Evolutionary conservation across 2,113 vertebrate genomes (phyloP), one percentile per base, ranked within the genome.

Genomic region (Ia io): DNA sequence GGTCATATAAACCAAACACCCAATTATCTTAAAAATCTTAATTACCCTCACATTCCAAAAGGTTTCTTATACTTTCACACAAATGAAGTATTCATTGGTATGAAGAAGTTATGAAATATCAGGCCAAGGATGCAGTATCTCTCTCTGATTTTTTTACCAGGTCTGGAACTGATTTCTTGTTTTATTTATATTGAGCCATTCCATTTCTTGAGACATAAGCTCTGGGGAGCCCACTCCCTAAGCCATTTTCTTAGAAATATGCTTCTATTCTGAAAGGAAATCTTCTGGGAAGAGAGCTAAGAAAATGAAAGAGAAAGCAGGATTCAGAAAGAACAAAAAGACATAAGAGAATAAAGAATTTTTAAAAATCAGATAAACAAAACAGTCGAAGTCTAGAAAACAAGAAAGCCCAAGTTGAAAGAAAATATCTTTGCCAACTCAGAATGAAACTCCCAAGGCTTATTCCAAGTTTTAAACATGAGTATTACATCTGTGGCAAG

Each of bases 261-360:
- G 96, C 78, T 88, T 88, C 28, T 89, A 89, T 97, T 97, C 96
- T 97, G 87, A 94, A 97, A 98, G 92, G 56, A 97, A 98, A 97
- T 97, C 96, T 97, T 87, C 87, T 94, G 90, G 96, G 97, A 98
- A 95, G 90, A 98, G 84, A 97, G 88, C 73, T 97, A 96, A 97
- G 96, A 98, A 98, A 98, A 97, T 97, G 84, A 98, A 98, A 98
- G 93, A 97, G 88, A 97, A 98, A 95, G 32, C 71, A 96, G 82
- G 76, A 95, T 97, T 94, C 95, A 97, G 74, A 97, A 98, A 94
- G 32, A 74, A 96, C 95, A 84, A 96, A 93, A 94, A 95, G 96
- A 63, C 28, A 95, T 95, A 96, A 95, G 23, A 97, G 93, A 98
- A 98, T 97, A 96, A 98, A 97, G 97, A 80, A 91, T 90, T 44